Evolutionary conservation across 2,797 vertebrate species (phyloP).

Genomic region (Hippoglossus hippoglossus): DNA sequence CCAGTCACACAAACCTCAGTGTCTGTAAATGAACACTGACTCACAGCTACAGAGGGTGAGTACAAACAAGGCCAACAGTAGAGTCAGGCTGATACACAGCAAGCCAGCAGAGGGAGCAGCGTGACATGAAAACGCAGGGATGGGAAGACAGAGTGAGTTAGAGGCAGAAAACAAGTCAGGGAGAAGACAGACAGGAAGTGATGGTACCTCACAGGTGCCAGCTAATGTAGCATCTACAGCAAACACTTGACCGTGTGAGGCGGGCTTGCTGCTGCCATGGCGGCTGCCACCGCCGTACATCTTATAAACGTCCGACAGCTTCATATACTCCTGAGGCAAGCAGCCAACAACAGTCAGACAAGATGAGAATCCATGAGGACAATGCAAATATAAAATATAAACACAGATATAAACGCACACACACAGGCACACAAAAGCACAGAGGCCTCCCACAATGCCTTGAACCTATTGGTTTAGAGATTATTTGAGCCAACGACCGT

Average conservation of each 20-base stretch:
- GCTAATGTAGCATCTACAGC: constrained; percentile 78
- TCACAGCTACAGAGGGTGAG: constrained; percentile 12
- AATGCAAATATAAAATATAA: neutral
- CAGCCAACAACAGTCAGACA: constrained; percentile 50
- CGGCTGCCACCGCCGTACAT: constrained; percentile 76
- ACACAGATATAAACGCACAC: neutral
- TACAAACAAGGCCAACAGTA: constrained; percentile 16
- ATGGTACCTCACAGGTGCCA: constrained; percentile 83
- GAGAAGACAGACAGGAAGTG: constrained; percentile 44
- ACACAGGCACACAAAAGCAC: neutral
- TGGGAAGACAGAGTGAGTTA: neutral
- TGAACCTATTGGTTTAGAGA: neutral
- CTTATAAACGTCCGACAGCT: constrained; percentile 87
- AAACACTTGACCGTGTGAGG: constrained; percentile 69
- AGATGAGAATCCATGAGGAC: constrained; percentile 55
- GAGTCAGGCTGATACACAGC: constrained; percentile 33
- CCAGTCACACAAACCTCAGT: neutral
- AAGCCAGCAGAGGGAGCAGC: constrained; percentile 69
- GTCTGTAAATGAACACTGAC: neutral
- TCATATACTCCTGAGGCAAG: constrained; percentile 84
- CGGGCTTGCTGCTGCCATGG: constrained; percentile 75
- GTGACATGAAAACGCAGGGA: constrained; percentile 26
- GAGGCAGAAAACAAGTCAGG: neutral
- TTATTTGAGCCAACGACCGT: neutral
- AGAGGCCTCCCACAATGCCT: neutral